A percentile compares a stretch with the other conserved stretches of the same genome.
phyloP scores from a whole-genome alignment of 1,140 invertebrate species.

The Saxidomus purpurata region DNA sequence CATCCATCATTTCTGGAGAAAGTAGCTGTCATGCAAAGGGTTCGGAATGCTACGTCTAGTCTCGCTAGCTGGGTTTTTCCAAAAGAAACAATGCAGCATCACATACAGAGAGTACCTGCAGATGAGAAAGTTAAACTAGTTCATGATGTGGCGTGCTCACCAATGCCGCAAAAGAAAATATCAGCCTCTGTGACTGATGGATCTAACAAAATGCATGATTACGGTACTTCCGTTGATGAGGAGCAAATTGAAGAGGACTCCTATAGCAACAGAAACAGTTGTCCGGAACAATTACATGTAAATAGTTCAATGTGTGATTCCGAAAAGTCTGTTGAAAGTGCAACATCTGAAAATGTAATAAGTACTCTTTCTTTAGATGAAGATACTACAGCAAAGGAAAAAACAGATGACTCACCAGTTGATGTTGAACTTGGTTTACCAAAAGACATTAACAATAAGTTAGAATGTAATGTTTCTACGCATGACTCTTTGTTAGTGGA shows the following conservation, averaged over 20 bases:
- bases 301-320: neutral
- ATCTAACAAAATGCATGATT: neutral
- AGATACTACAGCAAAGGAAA: neutral
- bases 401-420: neutral
- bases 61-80: constrained; percentile 28
- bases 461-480: neutral
- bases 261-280: too few relatives aligned
- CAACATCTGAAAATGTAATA: neutral
- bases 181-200: neutral
- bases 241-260: neutral
- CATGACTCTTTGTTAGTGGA: too few relatives aligned
- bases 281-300: neutral
- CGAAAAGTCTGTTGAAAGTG: neutral
- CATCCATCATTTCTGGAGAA: constrained; percentile 28
- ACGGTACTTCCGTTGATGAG: neutral
- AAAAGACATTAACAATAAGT: neutral
- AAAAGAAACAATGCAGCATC: neutral
- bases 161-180: neutral
- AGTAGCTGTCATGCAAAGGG: constrained; percentile 19
- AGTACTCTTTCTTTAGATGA: neutral
- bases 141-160: constrained; percentile 39
- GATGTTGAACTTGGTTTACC: neutral
- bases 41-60: constrained; percentile 15
- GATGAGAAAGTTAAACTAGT: neutral
- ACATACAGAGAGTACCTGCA: neutral